These are phyloP conservation scores for Hippopotamus amphibius DNA, from an alignment of 2,113 vertebrate species.

Conservation along the genomic window DNA sequence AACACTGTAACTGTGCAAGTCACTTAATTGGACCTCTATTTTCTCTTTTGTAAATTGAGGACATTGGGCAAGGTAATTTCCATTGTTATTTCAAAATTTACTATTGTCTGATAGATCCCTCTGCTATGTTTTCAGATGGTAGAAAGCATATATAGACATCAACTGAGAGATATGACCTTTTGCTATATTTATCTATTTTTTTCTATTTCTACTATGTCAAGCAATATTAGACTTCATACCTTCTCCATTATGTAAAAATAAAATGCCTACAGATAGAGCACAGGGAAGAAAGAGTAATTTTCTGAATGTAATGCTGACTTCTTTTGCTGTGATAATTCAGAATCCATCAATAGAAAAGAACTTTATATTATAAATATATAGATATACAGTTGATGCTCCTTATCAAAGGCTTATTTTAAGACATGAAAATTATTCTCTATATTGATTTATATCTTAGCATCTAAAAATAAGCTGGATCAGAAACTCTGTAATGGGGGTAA, in stretches of 20 bases:
- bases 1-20: background rate
- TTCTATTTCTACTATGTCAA: background rate
- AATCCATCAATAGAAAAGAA: conserved; percentile 9
- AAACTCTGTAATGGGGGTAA: background rate
- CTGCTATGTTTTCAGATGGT: background rate
- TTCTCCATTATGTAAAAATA: conserved; percentile 19
- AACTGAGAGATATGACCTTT: background rate
- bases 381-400: background rate
- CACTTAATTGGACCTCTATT: background rate
- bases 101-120: background rate
- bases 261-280: background rate
- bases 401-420: conserved; percentile 2
- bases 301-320: background rate
- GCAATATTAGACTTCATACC: background rate
- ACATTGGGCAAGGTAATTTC: background rate
- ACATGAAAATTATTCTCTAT: background rate
- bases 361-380: background rate
- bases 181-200: background rate
- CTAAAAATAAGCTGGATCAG: background rate
- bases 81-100: background rate
- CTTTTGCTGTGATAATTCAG: background rate
- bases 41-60: background rate
- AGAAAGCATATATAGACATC: background rate
- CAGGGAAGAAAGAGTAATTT: background rate
- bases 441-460: background rate